Base-by-base conservation (phyloP, 2,113 vertebrate species). In the Caretta caretta region DNA sequence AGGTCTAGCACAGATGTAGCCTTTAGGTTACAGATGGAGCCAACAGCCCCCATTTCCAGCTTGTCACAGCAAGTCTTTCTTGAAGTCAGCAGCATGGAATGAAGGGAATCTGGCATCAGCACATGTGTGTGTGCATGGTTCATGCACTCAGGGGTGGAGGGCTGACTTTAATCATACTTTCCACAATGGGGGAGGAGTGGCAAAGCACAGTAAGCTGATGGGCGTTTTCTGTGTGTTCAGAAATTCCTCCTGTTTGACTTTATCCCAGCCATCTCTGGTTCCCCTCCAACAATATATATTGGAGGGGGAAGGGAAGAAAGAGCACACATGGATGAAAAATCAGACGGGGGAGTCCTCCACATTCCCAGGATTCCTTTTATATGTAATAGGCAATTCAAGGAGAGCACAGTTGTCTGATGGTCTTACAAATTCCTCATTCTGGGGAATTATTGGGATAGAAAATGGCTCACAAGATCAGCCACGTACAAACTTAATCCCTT, bases 41-140 rank as follows among this genome's bases (percentile, higher is more conserved):
- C 90, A 90, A 94, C 90, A 94, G 90, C 62, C 94, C 82, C 95
- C 95, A 90, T 96, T 93, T 95, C 86, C 94, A 98, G 97, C 97
- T 88, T 97, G 96, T 97, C 95, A 90, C 90, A 97, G 95, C 97
- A 97, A 98, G 97, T 87, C 92, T 90, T 89, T 53, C 94, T 94
- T 93, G 93, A 96, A 97, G 97, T 97, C 97, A 97, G 92, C 97
- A 94, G 94, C 62, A 87, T 97, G 97, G 97, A 97, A 98, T 98
- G 97, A 97, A 87, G 88, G 93, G 97, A 97, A 97, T 97, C 97
- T 95, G 90, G 95, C 96, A 95, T 92, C 95, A 93, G 94, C 93
- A 94, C 94, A 94, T 95, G 25, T 27, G 93, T 83, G 86, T 92
- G 95, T 25, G 53, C 69, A 90, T 31, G 92, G 95, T 85, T 92